Evolutionary conservation across 2,113 vertebrate genomes (phyloP).

Genomic region (Oostethus manadensis): DNA sequence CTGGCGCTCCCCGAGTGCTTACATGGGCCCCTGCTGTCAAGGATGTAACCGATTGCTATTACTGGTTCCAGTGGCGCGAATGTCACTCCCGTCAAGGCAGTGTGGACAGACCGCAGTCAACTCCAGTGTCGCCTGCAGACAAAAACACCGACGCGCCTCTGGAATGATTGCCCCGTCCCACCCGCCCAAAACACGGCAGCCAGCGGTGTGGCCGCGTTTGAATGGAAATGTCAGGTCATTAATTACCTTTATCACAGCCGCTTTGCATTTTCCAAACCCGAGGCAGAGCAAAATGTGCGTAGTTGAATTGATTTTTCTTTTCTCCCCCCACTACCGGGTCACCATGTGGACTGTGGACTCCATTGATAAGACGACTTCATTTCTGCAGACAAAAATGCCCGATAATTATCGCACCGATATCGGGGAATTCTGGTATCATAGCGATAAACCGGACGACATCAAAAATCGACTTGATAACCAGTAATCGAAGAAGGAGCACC

Average conservation of each 20-base stretch:
- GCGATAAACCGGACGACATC: too few species aligned
- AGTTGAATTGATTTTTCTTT: constrained; percentile 53
- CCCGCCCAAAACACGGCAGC: neutral
- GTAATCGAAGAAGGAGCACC: too few species aligned
- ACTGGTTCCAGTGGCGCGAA: constrained; percentile 18
- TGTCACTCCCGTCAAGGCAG: constrained; percentile 11
- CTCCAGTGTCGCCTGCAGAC: constrained; percentile 11
- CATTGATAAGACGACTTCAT: constrained; percentile 32
- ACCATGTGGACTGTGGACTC: constrained; percentile 8
- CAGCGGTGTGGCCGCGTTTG: constrained; percentile 27
- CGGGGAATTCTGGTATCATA: too few species aligned
- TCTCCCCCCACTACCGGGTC: constrained; percentile 24
- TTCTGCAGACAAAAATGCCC: constrained; percentile 1
- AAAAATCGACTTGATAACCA: too few species aligned
- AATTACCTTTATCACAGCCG: constrained; percentile 27
- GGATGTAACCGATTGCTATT: constrained; percentile 8
- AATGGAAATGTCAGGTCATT: constrained; percentile 49
- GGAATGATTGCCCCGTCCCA: constrained; percentile 5
- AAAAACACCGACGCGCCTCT: neutral
- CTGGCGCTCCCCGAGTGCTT: constrained; percentile 38
- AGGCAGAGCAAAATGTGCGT: constrained; percentile 16
- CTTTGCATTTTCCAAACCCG: constrained; percentile 27
- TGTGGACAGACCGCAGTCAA: neutral
- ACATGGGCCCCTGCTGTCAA: constrained; percentile 24
- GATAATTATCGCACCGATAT: too few species aligned